phyloP scores from a whole-genome alignment of 1,140 invertebrate genomes.

The Tetragonula clypearis region DNA sequence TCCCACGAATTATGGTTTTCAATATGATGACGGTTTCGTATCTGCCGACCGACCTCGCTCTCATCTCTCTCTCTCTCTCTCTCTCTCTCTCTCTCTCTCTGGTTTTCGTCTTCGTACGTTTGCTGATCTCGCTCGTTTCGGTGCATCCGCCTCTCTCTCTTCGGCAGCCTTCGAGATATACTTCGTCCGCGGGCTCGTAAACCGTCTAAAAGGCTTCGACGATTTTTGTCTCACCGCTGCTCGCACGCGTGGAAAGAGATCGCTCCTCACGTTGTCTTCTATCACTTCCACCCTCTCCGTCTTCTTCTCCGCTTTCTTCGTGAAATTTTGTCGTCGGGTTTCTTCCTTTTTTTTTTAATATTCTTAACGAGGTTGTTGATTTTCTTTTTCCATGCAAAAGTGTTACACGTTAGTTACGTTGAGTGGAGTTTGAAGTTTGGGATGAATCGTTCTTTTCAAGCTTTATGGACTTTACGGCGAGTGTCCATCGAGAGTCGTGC shows the following conservation, averaged over 20 bases:
- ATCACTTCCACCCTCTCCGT: background rate
- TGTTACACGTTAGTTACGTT: background rate
- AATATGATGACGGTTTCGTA: slow-evolving; percentile 80
- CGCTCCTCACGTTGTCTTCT: slow-evolving; percentile 14
- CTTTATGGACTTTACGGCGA: too few species aligned
- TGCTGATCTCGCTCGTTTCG: background rate
- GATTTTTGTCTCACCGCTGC: slow-evolving; percentile 60
- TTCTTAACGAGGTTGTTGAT: background rate
- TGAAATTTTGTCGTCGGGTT: background rate
- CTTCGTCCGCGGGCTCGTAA: slow-evolving; percentile 71
- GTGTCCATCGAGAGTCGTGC: too few species aligned
- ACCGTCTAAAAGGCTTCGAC: slow-evolving; percentile 76
- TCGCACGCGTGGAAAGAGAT: slow-evolving; percentile 43
- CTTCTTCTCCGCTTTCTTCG: background rate
- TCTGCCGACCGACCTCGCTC: slow-evolving; percentile 64
- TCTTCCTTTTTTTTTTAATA: too few species aligned
- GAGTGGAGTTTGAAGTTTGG: background rate
- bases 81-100: slow-evolving; percentile 2
- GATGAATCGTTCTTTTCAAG: too few species aligned
- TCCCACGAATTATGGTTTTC: slow-evolving; percentile 81
- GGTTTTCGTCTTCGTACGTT: slow-evolving; percentile 21
- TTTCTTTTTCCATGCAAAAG: background rate
- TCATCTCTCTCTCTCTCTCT: slow-evolving; percentile 17
- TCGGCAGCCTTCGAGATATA: slow-evolving; percentile 69
- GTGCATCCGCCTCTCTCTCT: slow-evolving; percentile 35